A percentile compares a stretch with the other conserved stretches of the same genome.
These are phyloP conservation scores for Smittia aterrima DNA, from an alignment of 2,888 invertebrate genomes.

Conservation along the genomic window DNA sequence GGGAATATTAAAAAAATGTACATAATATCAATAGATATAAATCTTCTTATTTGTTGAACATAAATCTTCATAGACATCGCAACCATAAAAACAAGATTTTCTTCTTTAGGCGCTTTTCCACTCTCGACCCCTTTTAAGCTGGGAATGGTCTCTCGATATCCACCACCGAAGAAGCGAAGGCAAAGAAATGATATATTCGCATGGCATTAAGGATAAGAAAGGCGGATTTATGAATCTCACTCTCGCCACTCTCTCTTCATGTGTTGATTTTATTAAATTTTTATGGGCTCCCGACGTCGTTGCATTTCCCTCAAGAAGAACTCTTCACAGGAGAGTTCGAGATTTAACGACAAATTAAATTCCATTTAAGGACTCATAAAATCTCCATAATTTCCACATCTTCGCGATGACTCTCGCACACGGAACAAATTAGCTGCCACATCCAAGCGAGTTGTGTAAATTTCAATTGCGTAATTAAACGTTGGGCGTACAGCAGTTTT, in stretches of 20 bases:
- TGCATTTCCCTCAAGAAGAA: background rate
- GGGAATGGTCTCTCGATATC: slow-evolving; percentile 15
- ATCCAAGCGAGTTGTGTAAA: slow-evolving; percentile 18
- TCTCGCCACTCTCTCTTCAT: background rate
- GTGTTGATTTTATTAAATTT: slow-evolving; percentile 27
- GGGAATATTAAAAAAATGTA: slow-evolving; percentile 42
- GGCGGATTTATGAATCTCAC: slow-evolving; percentile 35
- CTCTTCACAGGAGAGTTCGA: background rate
- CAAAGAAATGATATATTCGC: slow-evolving; percentile 37
- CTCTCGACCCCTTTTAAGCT: slow-evolving; percentile 32
- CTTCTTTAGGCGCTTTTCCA: slow-evolving; percentile 23
- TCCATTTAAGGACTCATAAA: slow-evolving; percentile 27
- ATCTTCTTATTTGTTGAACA: slow-evolving; percentile 42
- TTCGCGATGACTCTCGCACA: background rate
- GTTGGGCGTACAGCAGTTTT: background rate
- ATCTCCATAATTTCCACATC: slow-evolving; percentile 25
- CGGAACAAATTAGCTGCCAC: background rate
- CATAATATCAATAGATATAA: slow-evolving; percentile 42
- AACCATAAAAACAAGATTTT: slow-evolving; percentile 41
- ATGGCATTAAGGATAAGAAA: slow-evolving; percentile 37
- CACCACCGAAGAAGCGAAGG: background rate
- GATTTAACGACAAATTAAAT: slow-evolving; percentile 27
- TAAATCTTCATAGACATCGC: slow-evolving; percentile 42
- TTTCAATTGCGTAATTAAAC: slow-evolving; percentile 27
- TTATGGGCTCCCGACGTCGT: background rate